Conservation (phyloP, 2,888 invertebrate genomes). For the Ditula angustiorana region DNA sequence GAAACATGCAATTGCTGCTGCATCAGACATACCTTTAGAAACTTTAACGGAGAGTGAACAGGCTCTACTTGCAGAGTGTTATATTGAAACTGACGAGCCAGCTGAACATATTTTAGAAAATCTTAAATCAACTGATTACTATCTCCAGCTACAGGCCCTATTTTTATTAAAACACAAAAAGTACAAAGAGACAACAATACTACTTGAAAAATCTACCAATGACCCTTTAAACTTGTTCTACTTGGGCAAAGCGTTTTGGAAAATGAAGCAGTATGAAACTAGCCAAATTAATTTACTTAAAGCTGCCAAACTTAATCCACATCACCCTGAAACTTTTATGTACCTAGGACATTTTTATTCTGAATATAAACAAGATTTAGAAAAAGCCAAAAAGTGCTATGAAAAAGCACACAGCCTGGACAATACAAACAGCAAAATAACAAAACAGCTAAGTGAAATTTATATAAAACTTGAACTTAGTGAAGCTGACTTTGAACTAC, state of each 20-base stretch:
- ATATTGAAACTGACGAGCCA: constrained; percentile 65
- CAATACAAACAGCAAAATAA: constrained; percentile 87
- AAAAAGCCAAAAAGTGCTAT: constrained; percentile 92
- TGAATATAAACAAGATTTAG: constrained; percentile 86
- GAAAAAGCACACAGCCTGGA: constrained; percentile 93
- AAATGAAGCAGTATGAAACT: constrained; percentile 84
- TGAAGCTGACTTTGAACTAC: constrained; percentile 87
- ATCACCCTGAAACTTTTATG: constrained; percentile 90
- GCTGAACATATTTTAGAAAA: constrained; percentile 60
- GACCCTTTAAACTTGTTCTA: constrained; percentile 83
- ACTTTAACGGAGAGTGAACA: constrained; percentile 59
- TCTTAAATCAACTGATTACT: constrained; percentile 60
- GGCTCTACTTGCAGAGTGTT: constrained; percentile 68
- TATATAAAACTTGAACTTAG: constrained; percentile 89
- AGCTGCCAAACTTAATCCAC: constrained; percentile 90
- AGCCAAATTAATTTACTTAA: constrained; percentile 88
- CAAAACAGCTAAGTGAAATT: constrained; percentile 90
- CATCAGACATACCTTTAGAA: constrained; percentile 61
- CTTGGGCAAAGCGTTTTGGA: constrained; percentile 87
- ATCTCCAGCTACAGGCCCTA: constrained; percentile 78
- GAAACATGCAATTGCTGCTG: constrained; percentile 73
- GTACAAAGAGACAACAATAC: constrained; percentile 82
- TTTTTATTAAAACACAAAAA: constrained; percentile 78
- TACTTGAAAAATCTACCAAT: constrained; percentile 76
- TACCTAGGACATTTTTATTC: constrained; percentile 92